Evolutionary conservation across 1,140 invertebrate genomes (phyloP).

Genomic region (Megathymus violae): DNA sequence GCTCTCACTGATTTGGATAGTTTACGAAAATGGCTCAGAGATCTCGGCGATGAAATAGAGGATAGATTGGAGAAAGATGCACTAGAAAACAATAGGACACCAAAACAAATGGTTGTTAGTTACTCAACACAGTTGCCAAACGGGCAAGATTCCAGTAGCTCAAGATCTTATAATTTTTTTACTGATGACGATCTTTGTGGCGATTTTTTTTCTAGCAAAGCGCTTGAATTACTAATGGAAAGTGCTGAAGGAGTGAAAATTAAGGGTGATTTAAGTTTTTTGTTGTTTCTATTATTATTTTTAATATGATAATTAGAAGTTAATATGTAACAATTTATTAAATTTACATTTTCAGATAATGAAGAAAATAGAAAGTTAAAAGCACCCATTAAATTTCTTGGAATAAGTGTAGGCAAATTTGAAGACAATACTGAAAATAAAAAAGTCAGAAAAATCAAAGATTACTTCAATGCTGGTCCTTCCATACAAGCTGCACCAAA

Average conservation of each 20-base stretch:
- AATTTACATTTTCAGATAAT: slow-evolving; percentile 53
- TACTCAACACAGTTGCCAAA: slow-evolving; percentile 85
- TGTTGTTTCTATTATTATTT: too few species aligned
- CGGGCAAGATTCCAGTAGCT: slow-evolving; percentile 85
- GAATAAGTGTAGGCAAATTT: slow-evolving; percentile 92
- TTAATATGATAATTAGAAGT: too few species aligned
- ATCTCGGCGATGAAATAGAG: slow-evolving; percentile 92
- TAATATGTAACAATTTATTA: not conserved
- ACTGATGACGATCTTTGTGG: slow-evolving; percentile 85
- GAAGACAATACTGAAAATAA: slow-evolving; percentile 83
- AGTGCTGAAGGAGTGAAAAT: slow-evolving; percentile 64
- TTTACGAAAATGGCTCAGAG: slow-evolving; percentile 91
- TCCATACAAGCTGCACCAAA: slow-evolving; percentile 47
- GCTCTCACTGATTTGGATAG: slow-evolving; percentile 89
- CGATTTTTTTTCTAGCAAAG: slow-evolving; percentile 76
- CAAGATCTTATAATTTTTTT: slow-evolving; percentile 84
- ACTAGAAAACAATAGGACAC: slow-evolving; percentile 87
- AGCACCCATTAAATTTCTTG: slow-evolving; percentile 87
- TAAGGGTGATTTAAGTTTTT: slow-evolving; percentile 69
- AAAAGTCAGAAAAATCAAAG: slow-evolving; percentile 85
- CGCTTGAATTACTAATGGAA: slow-evolving; percentile 85
- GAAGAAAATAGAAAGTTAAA: slow-evolving; percentile 76
- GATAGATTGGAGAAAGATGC: slow-evolving; percentile 94
- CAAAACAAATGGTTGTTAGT: slow-evolving; percentile 85
- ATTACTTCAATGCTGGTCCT: slow-evolving; percentile 84